Percentiles rank a stretch among this genome's conserved stretches.
Conservation (phyloP, 2,797 vertebrate genomes). For the Microctenopoma steveboyesi region DNA sequence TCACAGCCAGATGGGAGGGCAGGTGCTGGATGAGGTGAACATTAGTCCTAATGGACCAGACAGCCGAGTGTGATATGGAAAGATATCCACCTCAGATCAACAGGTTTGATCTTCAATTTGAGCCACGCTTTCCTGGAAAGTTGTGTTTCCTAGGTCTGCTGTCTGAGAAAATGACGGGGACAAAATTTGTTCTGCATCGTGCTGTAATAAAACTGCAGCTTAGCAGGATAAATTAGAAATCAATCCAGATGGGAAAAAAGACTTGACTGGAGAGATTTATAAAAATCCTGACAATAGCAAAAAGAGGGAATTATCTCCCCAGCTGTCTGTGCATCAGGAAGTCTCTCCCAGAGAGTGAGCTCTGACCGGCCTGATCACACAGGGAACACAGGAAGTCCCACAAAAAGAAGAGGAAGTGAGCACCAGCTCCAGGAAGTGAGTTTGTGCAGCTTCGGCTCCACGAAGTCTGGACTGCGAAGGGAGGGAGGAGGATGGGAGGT, state of each 20-base stretch:
- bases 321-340: slow-evolving; percentile 86
- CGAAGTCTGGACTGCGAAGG: slow-evolving; percentile 81
- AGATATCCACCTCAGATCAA: slow-evolving; percentile 37
- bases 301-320: slow-evolving; percentile 83
- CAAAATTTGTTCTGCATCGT: slow-evolving; percentile 45
- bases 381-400: slow-evolving; percentile 84
- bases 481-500: slow-evolving; percentile 71
- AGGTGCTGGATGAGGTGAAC: slow-evolving; percentile 54
- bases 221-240: slow-evolving; percentile 68
- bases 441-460: slow-evolving; percentile 85
- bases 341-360: slow-evolving; percentile 78
- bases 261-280: slow-evolving; percentile 52
- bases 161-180: slow-evolving; percentile 52
- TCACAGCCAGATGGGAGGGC: slow-evolving; percentile 57
- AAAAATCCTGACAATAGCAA: slow-evolving; percentile 80
- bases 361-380: slow-evolving; percentile 79
- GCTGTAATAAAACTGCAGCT: slow-evolving; percentile 66
- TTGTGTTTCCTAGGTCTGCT: slow-evolving; percentile 22
- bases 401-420: slow-evolving; percentile 86
- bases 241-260: slow-evolving; percentile 50
- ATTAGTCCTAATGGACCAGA: slow-evolving; percentile 44
- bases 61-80: slow-evolving; percentile 21
- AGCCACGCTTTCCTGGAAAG: slow-evolving; percentile 52
- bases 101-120: slow-evolving; percentile 29
- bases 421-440: slow-evolving; percentile 83